Evolutionary conservation across 2,113 vertebrate species (phyloP), one percentile per base, ranked within the genome.

Genomic region (Tringa solitaria): DNA sequence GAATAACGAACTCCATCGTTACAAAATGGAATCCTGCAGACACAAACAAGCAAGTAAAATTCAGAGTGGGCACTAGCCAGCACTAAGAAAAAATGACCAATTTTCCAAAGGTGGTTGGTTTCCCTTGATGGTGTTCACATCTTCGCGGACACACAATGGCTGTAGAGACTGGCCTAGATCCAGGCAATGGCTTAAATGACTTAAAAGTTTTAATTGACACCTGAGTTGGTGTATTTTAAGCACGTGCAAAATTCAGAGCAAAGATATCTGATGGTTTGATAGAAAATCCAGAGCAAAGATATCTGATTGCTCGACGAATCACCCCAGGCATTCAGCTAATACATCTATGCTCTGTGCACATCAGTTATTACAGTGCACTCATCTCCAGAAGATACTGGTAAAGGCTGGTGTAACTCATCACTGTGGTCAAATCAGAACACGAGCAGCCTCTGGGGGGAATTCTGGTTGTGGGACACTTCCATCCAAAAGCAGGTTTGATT

Each of bases 61-160:
- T 67, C 2, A 43, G 50, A 69, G 8, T 2, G 64, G 64, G 28
- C 33, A 61, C 46, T 10, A 53, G 69, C 20, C 26, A 57, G 39
- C 27, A 23, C 54, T 61, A 33, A n/a, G 33, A 6, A 89, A 75
- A 48, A 82, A 14, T 0, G 3, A 22, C 20, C 0, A 0, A 3
- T 45, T 89, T 82, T 65, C 41, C 67, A 48, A 11, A 70, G 28
- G 50, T 30, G n/a, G 9, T 24, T 23, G 43, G 15, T 23, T 72
- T 39, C 22, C n/a, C 41, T 43, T 69, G 9, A 14, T 6, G 16
- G 45, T 5, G 11, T 39, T 67, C 32, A 12, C 18, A n/a, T 9
- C 67, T 68, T 61, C 28, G 12, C 10, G 61, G 39, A 37, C 75
- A 37, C 16, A 17, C 6, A 3, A 2, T 26, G 84, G 46, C 68